Percentiles rank a stretch among this genome's conserved stretches.
Evolutionary conservation across 2,113 vertebrate genomes (phyloP).

Genomic region (Smithornis capensis): DNA sequence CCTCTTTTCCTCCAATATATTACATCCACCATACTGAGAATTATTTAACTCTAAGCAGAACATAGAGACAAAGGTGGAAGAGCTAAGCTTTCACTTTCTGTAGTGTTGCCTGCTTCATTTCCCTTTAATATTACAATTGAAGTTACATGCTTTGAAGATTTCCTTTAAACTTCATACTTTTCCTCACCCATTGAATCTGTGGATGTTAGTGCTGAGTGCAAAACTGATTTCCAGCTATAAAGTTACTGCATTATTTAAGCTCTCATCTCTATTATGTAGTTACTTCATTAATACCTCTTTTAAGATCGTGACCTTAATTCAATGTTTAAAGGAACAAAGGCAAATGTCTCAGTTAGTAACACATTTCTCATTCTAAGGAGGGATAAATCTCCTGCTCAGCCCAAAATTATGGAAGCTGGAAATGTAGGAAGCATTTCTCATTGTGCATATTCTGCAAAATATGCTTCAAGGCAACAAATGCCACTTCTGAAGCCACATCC

Average conservation of each 20-base stretch:
- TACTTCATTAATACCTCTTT: conserved; percentile 45
- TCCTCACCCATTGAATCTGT: not conserved
- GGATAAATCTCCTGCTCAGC: not conserved
- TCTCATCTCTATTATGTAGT: not conserved
- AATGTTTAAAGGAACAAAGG: conserved; percentile 38
- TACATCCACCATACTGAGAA: not conserved
- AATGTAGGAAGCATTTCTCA: not conserved
- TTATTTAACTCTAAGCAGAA: conserved; percentile 14
- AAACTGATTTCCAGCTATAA: conserved; percentile 18
- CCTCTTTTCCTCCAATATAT: not conserved
- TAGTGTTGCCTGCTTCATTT: not conserved
- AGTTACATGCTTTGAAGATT: conserved; percentile 20
- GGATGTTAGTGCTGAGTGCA: not conserved
- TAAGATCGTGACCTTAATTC: conserved; percentile 47
- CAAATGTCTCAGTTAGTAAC: conserved; percentile 3
- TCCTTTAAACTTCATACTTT: conserved; percentile 3
- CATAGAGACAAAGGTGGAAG: not conserved
- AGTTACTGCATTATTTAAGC: conserved; percentile 40
- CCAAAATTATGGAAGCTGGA: not conserved
- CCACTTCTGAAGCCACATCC: not conserved
- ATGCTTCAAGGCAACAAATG: not conserved
- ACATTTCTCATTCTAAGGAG: conserved; percentile 4
- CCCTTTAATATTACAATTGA: not conserved
- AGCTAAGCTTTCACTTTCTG: not conserved
- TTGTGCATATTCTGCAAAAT: not conserved